Conservation (phyloP, 2,888 invertebrate species). For the Epirrhoe tristata region DNA sequence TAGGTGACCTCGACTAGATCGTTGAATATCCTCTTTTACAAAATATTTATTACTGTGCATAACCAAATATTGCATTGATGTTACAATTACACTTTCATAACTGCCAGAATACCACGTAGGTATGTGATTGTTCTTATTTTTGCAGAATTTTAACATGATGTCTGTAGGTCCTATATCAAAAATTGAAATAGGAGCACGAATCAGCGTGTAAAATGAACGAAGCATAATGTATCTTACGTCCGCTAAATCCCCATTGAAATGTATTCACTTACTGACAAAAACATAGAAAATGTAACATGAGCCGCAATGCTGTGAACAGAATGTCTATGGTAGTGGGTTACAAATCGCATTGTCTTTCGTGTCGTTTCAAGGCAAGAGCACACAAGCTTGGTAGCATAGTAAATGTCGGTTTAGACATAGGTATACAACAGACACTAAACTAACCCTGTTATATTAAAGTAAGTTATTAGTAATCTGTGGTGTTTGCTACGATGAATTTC, state of each 20-base stretch:
- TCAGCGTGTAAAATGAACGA: slow-evolving; percentile 18
- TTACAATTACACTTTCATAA: not conserved
- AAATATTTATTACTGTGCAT: not conserved
- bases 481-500: no score
- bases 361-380: slow-evolving; percentile 54
- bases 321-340: slow-evolving; percentile 43
- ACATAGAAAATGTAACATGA: slow-evolving; percentile 51
- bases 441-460: slow-evolving; percentile 1
- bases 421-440: not conserved
- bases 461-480: no score
- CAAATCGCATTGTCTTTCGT: slow-evolving; percentile 53
- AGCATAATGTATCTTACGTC: slow-evolving; percentile 25
- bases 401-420: not conserved
- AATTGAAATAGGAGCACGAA: not conserved
- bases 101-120: no score
- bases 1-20: not conserved
- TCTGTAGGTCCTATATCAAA: not conserved
- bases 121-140: not conserved
- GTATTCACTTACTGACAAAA: slow-evolving; percentile 52
- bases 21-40: not conserved
- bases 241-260: slow-evolving; percentile 47
- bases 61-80: not conserved
- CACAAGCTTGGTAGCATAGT: slow-evolving; percentile 40
- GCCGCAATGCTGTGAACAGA: slow-evolving; percentile 31
- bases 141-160: not conserved